Evolutionary conservation across 2,888 invertebrate genomes (phyloP).

Genomic region (Schizotus pectinicornis): DNA sequence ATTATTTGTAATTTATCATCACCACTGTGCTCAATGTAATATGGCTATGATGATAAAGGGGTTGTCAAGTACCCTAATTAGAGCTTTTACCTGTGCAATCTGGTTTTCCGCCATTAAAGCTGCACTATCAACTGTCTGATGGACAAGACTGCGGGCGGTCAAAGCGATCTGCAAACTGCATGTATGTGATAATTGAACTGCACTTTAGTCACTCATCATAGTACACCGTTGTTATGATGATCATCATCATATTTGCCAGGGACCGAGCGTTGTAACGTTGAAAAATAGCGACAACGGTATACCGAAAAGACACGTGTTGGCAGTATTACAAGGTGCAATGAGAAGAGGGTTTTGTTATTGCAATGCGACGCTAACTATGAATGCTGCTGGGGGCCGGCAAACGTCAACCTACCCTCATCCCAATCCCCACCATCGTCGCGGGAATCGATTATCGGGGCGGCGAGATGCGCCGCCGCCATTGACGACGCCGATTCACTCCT

Average conservation of each 20-base stretch:
- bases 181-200: neutral
- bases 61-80: neutral
- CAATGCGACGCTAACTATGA: conserved; percentile 45
- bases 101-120: conserved; percentile 63
- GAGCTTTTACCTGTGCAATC: conserved; percentile 63
- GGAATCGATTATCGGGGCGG: conserved; percentile 61
- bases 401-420: conserved; percentile 61
- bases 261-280: neutral
- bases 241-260: too few relatives aligned
- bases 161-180: conserved; percentile 10
- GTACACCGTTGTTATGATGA: too few relatives aligned
- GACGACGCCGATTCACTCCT: conserved; percentile 50
- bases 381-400: conserved; percentile 46
- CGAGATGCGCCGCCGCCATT: conserved; percentile 57
- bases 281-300: neutral
- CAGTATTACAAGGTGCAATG: conserved; percentile 59
- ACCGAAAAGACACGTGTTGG: conserved; percentile 8
- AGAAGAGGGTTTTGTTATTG: conserved; percentile 62
- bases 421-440: conserved; percentile 61
- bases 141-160: conserved; percentile 12
- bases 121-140: conserved; percentile 32
- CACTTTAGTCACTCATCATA: too few relatives aligned
- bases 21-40: too few relatives aligned
- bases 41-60: too few relatives aligned
- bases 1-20: too few relatives aligned